Conservation (phyloP, 2,113 vertebrate species). For the Alces alces region DNA sequence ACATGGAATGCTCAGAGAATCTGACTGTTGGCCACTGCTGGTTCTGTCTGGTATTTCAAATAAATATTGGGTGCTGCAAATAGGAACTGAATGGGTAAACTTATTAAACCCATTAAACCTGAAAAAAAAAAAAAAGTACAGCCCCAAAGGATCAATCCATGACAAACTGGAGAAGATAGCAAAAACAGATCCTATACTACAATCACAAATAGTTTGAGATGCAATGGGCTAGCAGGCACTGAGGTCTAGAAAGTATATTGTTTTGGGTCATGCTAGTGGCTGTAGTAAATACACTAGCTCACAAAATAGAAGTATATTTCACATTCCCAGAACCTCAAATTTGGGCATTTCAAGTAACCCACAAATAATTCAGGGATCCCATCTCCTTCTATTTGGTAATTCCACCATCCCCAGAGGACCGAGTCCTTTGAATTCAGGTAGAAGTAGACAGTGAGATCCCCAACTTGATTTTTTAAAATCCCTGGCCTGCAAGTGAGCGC, state of each 20-base stretch:
- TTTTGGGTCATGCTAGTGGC: not conserved
- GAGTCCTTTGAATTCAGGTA: not conserved
- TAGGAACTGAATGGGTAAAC: not conserved
- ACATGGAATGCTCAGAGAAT: not conserved
- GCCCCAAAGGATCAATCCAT: not conserved
- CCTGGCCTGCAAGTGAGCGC: not conserved
- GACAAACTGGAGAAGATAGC: not conserved
- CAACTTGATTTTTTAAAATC: not conserved
- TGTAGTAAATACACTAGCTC: not conserved
- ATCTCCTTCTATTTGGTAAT: not conserved
- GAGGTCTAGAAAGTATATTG: not conserved
- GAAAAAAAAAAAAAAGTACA: not conserved
- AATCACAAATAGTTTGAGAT: not conserved
- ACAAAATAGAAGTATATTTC: not conserved
- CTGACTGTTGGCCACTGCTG: not conserved
- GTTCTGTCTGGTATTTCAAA: not conserved
- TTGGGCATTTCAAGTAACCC: not conserved
- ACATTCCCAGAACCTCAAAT: not conserved
- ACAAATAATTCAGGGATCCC: not conserved
- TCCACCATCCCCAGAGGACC: not conserved
- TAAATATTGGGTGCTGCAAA: not conserved
- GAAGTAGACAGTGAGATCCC: not conserved
- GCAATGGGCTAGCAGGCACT: not conserved
- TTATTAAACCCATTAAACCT: not conserved
- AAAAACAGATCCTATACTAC: not conserved